These are phyloP conservation scores for Ceryle rudis DNA, from an alignment of 2,797 vertebrate species.

Conservation along the genomic window DNA sequence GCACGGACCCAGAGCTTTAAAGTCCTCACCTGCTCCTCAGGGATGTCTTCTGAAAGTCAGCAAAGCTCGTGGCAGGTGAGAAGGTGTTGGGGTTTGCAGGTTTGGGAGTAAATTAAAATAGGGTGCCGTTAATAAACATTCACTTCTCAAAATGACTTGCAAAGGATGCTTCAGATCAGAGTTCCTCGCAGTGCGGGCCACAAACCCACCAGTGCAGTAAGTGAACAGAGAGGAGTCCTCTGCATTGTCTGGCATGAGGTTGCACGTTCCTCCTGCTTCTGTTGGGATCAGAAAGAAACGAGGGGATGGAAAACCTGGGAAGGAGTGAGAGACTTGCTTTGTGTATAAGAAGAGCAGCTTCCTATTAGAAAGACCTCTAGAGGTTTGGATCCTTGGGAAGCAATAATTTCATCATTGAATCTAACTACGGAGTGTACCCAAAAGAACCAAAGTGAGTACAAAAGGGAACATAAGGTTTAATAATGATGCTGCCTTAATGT, in stretches of 20 bases:
- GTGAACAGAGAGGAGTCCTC: neutral
- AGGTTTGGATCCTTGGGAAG: neutral
- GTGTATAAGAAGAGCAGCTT: neutral
- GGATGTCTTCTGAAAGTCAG: neutral
- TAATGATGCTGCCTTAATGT: neutral
- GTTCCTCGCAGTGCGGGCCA: neutral
- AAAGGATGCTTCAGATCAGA: neutral
- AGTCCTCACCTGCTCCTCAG: neutral
- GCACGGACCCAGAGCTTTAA: neutral
- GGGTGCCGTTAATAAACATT: neutral
- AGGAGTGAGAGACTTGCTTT: neutral
- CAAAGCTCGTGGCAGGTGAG: neutral
- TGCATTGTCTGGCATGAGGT: neutral
- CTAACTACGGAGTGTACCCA: neutral
- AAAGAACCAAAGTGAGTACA: neutral
- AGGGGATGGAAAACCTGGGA: neutral
- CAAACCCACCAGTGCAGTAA: neutral
- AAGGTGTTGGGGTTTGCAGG: neutral
- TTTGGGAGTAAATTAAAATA: neutral
- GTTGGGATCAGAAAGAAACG: neutral
- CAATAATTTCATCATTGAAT: neutral
- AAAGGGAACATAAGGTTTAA: neutral
- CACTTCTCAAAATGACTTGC: neutral
- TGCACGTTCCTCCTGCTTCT: rapidly evolving
- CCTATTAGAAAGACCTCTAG: neutral